Evolutionary conservation across 2,113 vertebrate species (phyloP), one percentile per base, ranked within the genome.

Genomic region (Sylvicapra grimmia): DNA sequence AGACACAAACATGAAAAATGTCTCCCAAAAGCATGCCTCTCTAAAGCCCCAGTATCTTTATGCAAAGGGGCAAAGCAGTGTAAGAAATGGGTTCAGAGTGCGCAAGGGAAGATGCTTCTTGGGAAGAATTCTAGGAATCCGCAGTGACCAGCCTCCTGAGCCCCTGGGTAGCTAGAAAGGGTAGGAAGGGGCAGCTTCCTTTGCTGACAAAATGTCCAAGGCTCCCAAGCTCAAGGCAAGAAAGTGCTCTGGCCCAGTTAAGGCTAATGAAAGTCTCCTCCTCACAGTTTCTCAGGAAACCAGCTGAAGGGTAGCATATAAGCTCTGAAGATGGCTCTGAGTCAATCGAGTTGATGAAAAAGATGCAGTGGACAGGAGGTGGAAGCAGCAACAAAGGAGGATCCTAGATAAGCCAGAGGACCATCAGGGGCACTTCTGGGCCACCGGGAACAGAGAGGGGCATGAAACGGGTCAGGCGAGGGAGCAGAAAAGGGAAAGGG

Each of bases 171-270:
- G 51, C 29, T 47, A 75, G 79, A 90, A 68, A 92, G 90, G 33
- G 53, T 10, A 3, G 23, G 63, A 72, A 82, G 49, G 49, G 56
- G n/a, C 29, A 47, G 90, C 77, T 89, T n/a, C 85, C 27, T 44
- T 36, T 82, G 33, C 90, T 36, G 85, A 89, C 53, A 51, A 9
- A 56, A 68, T 3, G 15, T 27, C 61, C 56, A 44, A 86, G 53
- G 4, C 33, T 72, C 77, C 75, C 77, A 95, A 86, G 51, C 54
- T 68, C 61, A 44, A 49, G 87, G 83, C 21, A 59, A 65, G 44
- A 86, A 82, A 68, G 51, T 44, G 80, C 31, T 88, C 59, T 94
- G 95, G 59, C 96, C 85, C 88, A 92, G n/a, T 96, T 90, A 96
- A 25, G n/a, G 92, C 16, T 80, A 72, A 89, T 9, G 87, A 59